Base-by-base conservation (phyloP, 2,888 invertebrate species). In the Epinotia bilunana region DNA sequence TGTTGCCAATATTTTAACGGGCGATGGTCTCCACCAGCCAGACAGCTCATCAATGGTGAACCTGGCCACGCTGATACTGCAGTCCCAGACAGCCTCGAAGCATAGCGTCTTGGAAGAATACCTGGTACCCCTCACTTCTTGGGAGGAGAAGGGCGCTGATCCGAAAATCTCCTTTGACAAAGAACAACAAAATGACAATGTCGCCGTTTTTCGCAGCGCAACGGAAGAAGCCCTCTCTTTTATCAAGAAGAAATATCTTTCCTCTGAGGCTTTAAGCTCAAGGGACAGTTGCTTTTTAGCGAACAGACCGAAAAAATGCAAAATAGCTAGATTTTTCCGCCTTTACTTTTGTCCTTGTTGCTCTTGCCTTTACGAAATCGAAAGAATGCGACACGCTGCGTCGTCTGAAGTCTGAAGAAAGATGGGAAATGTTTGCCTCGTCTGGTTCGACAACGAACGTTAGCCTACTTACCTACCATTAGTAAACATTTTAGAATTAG, bases 11-110 rank as follows among this genome's bases (percentile, higher is more conserved):
- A 86, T 90, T 1, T 88, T 94, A 70, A 93, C 93, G 2, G 95
- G 95, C 0, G 95, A 95, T 79, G 95, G 95, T 16, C 90, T 94
- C 1, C 95, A 95, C 81, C 91, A 94, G 73, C 93, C 92, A 0
- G 94, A 95, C 78, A 95, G 94, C 77, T 95, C 94, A 0, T 95
- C 95, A 0, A 91, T 95, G 90, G 91, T 95, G 0, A 95, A 95
- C 84, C 86, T 95, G 74, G 95, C 94, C 9, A 95, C 95, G 5
- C 85, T 95, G 20, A 92, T 95, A 71, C 85, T 90, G 5, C 91
- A 91, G 57, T 88, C 91, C 1, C 88, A 88, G 76, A 83, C 89
- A 7, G 86, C 82, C 18, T 93, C 92, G 0, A 92, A 92, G 78
- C 89, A 89, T 63, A 90, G 88, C 79, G 78, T 90, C 16, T 84